Evolutionary conservation across 2,888 invertebrate species (phyloP).

Genomic region (Spilosoma lubricipeda): DNA sequence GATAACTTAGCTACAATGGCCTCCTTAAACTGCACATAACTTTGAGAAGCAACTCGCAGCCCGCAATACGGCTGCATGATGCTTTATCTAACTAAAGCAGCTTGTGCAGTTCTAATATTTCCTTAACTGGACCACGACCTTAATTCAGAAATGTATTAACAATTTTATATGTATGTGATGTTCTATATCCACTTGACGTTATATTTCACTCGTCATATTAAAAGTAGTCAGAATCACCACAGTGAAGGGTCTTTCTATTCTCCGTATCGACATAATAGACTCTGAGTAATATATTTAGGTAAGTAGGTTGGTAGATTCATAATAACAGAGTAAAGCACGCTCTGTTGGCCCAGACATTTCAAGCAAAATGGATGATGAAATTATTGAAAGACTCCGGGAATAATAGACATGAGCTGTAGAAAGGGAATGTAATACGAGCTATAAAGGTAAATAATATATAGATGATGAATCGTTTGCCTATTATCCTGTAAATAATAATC

Average conservation of each 20-base stretch:
- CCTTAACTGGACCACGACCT: conserved; percentile 28
- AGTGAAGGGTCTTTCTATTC: conserved; percentile 35
- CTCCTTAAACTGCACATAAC: conserved; percentile 60
- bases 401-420: conserved; percentile 41
- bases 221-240: conserved; percentile 38
- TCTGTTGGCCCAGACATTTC: conserved; percentile 37
- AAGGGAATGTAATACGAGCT: conserved; percentile 36
- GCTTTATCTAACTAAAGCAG: conserved; percentile 62
- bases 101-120: conserved; percentile 48
- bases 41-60: conserved; percentile 54
- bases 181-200: conserved; percentile 6
- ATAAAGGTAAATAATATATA: conserved; percentile 34
- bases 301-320: conserved; percentile 42
- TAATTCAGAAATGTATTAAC: conserved; percentile 18
- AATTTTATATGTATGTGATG: background rate
- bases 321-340: conserved; percentile 37
- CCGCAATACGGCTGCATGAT: conserved; percentile 58
- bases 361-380: conserved; percentile 51
- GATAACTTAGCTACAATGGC: conserved; percentile 64
- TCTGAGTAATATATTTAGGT: conserved; percentile 45
- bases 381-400: conserved; percentile 53
- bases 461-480: conserved; percentile 27
- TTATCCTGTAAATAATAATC: conserved; percentile 27
- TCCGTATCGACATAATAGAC: conserved; percentile 43
- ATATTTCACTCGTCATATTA: conserved; percentile 13